phyloP scores from a whole-genome alignment of 1,140 invertebrate genomes.

The Micrasema minimum region DNA sequence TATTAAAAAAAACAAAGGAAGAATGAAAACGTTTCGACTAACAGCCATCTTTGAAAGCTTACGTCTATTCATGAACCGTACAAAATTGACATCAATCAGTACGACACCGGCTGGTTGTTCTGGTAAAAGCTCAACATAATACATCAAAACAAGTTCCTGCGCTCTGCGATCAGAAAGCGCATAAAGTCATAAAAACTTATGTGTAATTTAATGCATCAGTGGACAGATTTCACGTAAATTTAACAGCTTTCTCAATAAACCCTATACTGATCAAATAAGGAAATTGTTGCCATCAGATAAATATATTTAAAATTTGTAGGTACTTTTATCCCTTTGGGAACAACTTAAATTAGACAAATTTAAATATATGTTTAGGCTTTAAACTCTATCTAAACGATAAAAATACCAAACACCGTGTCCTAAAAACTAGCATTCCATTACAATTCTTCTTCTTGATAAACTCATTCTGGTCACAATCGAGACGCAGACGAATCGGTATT shows the following conservation, averaged over 20 bases:
- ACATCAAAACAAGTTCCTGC: background rate
- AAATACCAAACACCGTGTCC: no score
- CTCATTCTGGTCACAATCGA: background rate
- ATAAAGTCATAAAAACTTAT: no score
- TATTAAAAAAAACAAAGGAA: slow-evolving; percentile 18
- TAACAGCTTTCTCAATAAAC: no score
- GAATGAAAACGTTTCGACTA: background rate
- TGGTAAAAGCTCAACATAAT: background rate
- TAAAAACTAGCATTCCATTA: slow-evolving; percentile 1
- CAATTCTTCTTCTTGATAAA: background rate
- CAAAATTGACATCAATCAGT: slow-evolving; percentile 29
- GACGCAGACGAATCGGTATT: background rate
- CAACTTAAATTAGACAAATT: no score
- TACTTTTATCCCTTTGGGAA: no score
- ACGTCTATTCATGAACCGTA: slow-evolving; percentile 15
- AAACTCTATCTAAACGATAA: no score
- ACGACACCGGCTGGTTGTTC: background rate
- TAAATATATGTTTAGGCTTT: no score
- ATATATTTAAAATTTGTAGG: no score
- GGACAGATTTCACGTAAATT: no score
- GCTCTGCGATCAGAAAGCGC: slow-evolving; percentile 7
- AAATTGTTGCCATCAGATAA: no score
- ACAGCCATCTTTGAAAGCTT: slow-evolving; percentile 10
- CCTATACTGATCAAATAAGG: no score
- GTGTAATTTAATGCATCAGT: background rate